Evolutionary conservation across 2,797 vertebrate genomes (phyloP).

Genomic region (Hippoglossus hippoglossus): DNA sequence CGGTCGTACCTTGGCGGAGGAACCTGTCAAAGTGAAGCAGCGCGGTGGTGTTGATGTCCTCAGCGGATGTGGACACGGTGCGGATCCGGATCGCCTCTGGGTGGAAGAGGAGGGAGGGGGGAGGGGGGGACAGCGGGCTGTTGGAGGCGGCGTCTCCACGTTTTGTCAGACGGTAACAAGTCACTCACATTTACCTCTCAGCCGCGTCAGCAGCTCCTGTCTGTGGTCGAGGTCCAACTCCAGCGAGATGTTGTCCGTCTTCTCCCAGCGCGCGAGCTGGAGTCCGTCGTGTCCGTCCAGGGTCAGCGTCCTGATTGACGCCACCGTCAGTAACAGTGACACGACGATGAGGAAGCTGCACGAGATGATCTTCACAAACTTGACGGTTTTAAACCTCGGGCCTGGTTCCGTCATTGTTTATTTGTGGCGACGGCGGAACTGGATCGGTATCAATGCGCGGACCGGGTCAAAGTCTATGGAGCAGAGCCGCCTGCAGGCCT

Average conservation of each 20-base stretch:
- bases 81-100: conserved; percentile 91
- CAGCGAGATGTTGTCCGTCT: conserved; percentile 62
- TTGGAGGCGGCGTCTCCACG: too few species aligned
- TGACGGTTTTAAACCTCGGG: conserved; percentile 33
- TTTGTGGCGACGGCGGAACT: conserved; percentile 11
- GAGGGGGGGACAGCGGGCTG: background rate
- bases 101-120: background rate
- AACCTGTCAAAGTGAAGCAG: conserved; percentile 86
- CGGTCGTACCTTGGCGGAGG: conserved; percentile 85
- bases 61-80: conserved; percentile 87
- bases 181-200: conserved; percentile 83
- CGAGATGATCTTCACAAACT: conserved; percentile 63
- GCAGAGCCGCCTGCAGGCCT: conserved; percentile 43
- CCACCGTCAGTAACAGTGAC: conserved; percentile 54
- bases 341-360: conserved; percentile 35
- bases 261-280: conserved; percentile 80
- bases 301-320: conserved; percentile 74
- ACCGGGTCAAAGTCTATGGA: too few species aligned
- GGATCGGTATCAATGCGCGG: too few species aligned
- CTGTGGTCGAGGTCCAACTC: conserved; percentile 70
- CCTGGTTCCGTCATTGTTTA: conserved; percentile 55
- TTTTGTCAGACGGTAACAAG: fast-evolving
- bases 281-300: conserved; percentile 80
- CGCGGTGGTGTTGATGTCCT: conserved; percentile 86
- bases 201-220: conserved; percentile 76